These are phyloP conservation scores for Hirtodrosophila cameraria DNA, from an alignment of 2,888 invertebrate species.

Conservation along the genomic window DNA sequence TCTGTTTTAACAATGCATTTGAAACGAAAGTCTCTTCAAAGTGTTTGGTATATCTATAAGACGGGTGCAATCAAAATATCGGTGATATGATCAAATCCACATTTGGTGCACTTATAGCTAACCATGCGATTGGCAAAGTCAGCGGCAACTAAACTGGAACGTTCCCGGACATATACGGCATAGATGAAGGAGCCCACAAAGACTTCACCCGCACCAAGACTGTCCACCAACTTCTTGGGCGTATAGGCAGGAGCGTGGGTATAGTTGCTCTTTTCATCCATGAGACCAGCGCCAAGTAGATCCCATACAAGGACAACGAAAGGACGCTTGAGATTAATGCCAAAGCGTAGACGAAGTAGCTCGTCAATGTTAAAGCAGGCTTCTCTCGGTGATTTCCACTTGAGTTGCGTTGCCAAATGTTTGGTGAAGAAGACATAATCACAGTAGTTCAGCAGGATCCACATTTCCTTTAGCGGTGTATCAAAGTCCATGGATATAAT, in stretches of 20 bases:
- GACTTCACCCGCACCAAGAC: constrained; percentile 89
- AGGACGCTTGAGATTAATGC: constrained; percentile 67
- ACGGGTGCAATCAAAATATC: constrained; percentile 17
- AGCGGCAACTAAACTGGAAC: constrained; percentile 84
- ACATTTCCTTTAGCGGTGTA: constrained; percentile 83
- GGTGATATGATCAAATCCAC: constrained; percentile 84
- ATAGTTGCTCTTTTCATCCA: constrained; percentile 80
- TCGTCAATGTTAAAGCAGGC: constrained; percentile 84
- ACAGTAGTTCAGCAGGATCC: constrained; percentile 65
- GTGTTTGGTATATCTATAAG: constrained; percentile 6
- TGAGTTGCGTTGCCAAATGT: constrained; percentile 86
- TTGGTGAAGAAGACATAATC: constrained; percentile 88
- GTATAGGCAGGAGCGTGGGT: constrained; percentile 84
- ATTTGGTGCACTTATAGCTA: constrained; percentile 86
- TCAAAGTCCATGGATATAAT: constrained; percentile 88
- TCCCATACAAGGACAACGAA: constrained; percentile 86
- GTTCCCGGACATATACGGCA: constrained; percentile 83
- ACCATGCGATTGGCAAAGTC: constrained; percentile 87
- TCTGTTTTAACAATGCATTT: too few species aligned
- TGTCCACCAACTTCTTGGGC: constrained; percentile 86
- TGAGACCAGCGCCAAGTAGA: constrained; percentile 9
- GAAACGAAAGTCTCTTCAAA: too few species aligned
- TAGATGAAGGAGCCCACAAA: constrained; percentile 87
- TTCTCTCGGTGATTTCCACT: constrained; percentile 85
- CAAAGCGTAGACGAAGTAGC: constrained; percentile 65